Conservation (phyloP, 2,113 vertebrate genomes). For the Actinemys pallida region DNA sequence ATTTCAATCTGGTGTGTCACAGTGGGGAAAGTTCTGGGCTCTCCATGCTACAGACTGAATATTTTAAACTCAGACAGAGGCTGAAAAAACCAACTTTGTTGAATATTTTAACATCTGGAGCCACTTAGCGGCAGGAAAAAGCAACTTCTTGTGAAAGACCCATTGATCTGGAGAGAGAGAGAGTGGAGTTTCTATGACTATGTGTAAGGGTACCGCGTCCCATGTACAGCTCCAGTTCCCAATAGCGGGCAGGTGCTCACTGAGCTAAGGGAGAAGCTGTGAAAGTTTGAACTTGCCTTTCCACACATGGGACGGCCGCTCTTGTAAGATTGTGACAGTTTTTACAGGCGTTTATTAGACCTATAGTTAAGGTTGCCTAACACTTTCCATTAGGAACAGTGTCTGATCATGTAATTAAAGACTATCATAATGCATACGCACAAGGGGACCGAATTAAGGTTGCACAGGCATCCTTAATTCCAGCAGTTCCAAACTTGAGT, state of each 20-base stretch:
- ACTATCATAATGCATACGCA: not conserved
- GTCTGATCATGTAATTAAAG: not conserved
- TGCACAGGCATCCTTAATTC: not conserved
- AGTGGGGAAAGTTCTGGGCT: not conserved
- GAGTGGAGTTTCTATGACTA: conserved; percentile 22
- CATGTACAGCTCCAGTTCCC: not conserved
- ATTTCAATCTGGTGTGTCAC: conserved; percentile 19
- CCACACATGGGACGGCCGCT: accelerated
- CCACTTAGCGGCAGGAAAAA: conserved; percentile 76
- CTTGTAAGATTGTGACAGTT: not conserved
- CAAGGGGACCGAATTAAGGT: not conserved
- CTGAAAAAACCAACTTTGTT: conserved; percentile 59
- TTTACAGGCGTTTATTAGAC: too few species aligned
- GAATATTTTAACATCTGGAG: conserved; percentile 81
- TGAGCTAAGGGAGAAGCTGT: not conserved
- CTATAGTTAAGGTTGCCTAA: not conserved
- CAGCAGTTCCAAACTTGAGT: not conserved
- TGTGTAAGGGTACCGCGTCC: not conserved
- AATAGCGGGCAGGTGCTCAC: not conserved
- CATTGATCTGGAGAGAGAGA: conserved; percentile 46
- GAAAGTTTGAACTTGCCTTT: not conserved
- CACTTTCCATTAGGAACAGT: not conserved
- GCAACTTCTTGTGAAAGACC: conserved; percentile 62
- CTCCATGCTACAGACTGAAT: conserved; percentile 48
- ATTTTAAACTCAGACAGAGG: conserved; percentile 47